Base-by-base conservation (phyloP, 2,888 invertebrate genomes). In the Oxyteleia sp. region DNA sequence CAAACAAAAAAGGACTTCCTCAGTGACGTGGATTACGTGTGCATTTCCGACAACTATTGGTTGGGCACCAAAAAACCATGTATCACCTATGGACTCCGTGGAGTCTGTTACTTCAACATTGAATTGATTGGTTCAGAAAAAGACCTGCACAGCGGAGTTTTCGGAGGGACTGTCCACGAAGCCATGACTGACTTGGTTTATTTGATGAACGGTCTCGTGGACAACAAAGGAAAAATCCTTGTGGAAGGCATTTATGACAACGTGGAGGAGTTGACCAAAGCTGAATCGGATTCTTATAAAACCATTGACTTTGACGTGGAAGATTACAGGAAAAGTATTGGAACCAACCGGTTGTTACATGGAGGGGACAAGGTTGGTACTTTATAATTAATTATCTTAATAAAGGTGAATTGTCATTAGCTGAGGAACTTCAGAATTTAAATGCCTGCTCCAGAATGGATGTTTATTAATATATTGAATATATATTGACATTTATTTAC, bases 11-110 rank as follows among this genome's bases (percentile, higher is more conserved):
- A 97, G 91, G 96, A 97, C 87, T 99, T 98, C 93, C 95, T 99
- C 35, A 94, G 96, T 66, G 95, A 95, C 91, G 96, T 98, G 0
- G 99, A 99, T 93, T 99, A 96, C 94, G 98, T 99, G 13, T 99
- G 99, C 93, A 99, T 99, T 91, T 99, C 99, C 18, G 99, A 99
- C 93, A 99, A 99, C 94, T 99, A 99, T 93, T 99, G 99, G 99
- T 94, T 99, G 78, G 99, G 99, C 0, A 98, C 97, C 82, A 96
- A 96, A n/a, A 98, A 98, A 91, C 99, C 99, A 0, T 99, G 99
- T 92, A 95, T 99, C 80, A 99, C 99, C 0, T 99, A 99, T 93
- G 99, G 99, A 4, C 95, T 99, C 10, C 95, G 99, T 86, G 99
- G 99, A 13, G 95, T 98, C 79, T 97, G 97, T 91, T 99, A 99